These are phyloP conservation scores for Drosophila jambulina DNA, from an alignment of 1,140 invertebrate species.

Conservation along the genomic window DNA sequence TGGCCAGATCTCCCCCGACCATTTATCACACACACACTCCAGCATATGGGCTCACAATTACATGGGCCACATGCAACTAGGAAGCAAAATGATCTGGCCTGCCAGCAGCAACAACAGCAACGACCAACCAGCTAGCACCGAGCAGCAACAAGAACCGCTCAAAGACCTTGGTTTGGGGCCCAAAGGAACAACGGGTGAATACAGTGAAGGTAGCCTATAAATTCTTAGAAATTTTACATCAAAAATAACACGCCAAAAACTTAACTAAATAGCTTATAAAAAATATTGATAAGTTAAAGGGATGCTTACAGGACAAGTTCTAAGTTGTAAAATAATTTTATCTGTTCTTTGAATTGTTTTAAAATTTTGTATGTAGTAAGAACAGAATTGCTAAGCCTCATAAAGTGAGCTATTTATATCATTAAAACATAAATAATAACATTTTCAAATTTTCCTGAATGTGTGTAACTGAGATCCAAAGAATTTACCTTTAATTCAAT, in stretches of 20 bases:
- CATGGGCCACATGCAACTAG: slow-evolving; percentile 71
- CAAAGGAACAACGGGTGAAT: slow-evolving; percentile 35
- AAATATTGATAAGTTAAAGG: too few species aligned
- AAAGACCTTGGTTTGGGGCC: slow-evolving; percentile 77
- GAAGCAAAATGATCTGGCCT: slow-evolving; percentile 81
- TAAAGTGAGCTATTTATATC: too few species aligned
- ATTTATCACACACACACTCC: slow-evolving; percentile 43
- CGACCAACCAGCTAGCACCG: slow-evolving; percentile 33
- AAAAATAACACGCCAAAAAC: not conserved
- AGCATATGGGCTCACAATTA: slow-evolving; percentile 62
- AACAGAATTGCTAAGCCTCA: not conserved
- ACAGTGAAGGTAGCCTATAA: not conserved
- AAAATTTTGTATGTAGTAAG: not conserved
- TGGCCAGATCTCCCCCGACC: slow-evolving; percentile 27
- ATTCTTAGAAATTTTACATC: not conserved
- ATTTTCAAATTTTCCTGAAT: too few species aligned
- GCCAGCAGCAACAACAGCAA: slow-evolving; percentile 65
- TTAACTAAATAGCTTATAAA: not conserved
- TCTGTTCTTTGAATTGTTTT: too few species aligned
- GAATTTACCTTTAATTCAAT: too few species aligned
- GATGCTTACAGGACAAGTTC: too few species aligned
- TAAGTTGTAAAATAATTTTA: too few species aligned
- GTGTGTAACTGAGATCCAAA: too few species aligned
- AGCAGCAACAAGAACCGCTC: slow-evolving; percentile 47
- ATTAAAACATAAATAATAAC: too few species aligned